A percentile compares a stretch with the other conserved stretches of the same genome.
Evolutionary conservation across 2,797 vertebrate genomes (phyloP).

Genomic region (Falco novaeseelandiae): DNA sequence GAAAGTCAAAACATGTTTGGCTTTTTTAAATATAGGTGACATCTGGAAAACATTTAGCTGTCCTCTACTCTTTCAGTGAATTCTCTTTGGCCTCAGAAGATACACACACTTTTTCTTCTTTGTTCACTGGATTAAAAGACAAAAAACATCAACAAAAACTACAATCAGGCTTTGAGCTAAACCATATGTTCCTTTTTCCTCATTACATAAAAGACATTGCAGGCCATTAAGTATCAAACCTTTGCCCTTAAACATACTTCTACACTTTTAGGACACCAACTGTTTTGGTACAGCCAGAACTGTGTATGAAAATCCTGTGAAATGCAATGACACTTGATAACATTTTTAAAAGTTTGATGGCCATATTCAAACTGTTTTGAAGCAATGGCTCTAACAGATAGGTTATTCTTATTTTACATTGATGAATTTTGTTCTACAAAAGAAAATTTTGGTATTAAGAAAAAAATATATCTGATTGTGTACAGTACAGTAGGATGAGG

Average conservation of each 20-base stretch:
- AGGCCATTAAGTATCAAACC: neutral
- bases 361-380: neutral
- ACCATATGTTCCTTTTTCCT: neutral
- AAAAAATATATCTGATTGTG: neutral
- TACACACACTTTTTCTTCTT: neutral
- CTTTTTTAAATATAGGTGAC: neutral
- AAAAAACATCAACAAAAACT: neutral
- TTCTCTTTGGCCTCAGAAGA: neutral
- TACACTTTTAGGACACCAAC: neutral
- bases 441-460: neutral
- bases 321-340: neutral
- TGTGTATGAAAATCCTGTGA: neutral
- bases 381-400: neutral
- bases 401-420: neutral
- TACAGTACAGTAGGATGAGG: neutral
- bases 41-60: neutral
- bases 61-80: neutral
- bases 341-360: neutral
- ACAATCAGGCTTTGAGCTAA: neutral
- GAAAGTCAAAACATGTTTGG: neutral
- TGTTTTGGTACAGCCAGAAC: neutral
- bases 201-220: neutral
- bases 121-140: constrained; percentile 8
- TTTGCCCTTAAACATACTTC: neutral
- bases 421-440: neutral